Percentiles rank a stretch among this genome's conserved stretches.
Evolutionary conservation across 2,888 invertebrate species (phyloP).

Genomic region (Digitonthophagus gazella): DNA sequence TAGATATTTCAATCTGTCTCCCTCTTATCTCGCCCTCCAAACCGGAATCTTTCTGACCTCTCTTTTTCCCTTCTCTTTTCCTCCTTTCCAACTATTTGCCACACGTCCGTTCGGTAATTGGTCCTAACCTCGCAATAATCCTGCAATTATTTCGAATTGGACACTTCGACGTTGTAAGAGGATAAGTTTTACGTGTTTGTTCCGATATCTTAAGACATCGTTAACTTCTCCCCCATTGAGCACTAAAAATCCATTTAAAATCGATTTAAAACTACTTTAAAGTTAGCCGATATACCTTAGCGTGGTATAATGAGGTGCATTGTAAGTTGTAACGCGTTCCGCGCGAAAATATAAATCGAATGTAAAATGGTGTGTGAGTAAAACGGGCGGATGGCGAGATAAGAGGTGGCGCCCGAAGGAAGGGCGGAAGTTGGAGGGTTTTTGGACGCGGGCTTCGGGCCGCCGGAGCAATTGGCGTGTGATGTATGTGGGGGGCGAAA

Average conservation of each 20-base stretch:
- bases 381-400: conserved; percentile 36
- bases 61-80: conserved; percentile 38
- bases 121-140: conserved; percentile 5
- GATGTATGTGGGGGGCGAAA: conserved; percentile 32
- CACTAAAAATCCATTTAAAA: background rate
- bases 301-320: background rate
- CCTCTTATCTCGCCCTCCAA: conserved; percentile 35
- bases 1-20: conserved; percentile 46
- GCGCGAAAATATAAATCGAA: conserved; percentile 3
- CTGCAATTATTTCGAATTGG: conserved; percentile 6
- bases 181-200: background rate
- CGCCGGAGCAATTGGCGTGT: conserved; percentile 37
- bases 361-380: conserved; percentile 38
- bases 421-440: background rate
- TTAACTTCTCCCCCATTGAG: no score
- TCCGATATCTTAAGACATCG: no score
- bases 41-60: conserved; percentile 26
- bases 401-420: conserved; percentile 32
- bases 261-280: background rate
- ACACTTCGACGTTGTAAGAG: background rate
- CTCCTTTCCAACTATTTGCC: background rate
- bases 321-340: background rate
- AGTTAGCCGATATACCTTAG: background rate
- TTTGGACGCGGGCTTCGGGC: background rate
- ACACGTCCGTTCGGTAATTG: conserved; percentile 4